phyloP scores from a whole-genome alignment of 1,140 invertebrate genomes.

The Drosophila fuyamai region DNA sequence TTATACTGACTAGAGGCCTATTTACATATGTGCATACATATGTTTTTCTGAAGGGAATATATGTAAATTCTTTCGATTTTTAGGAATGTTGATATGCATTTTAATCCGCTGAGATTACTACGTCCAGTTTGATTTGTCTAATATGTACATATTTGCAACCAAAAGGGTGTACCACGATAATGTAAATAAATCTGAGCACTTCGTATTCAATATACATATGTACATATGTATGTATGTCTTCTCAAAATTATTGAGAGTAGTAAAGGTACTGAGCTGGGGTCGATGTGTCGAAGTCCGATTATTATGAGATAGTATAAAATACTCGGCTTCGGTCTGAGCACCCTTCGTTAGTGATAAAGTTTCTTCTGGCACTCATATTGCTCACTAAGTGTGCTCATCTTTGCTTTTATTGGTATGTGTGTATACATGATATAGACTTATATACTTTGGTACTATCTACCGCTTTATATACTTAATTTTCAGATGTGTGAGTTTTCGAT shows the following conservation, averaged over 20 bases:
- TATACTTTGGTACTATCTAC: conserved; percentile 9
- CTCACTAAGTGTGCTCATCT: conserved; percentile 2
- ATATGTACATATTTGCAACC: not conserved
- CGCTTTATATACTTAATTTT: not conserved
- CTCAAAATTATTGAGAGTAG: not conserved
- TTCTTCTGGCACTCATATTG: conserved; percentile 7
- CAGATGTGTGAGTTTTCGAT: conserved; percentile 5
- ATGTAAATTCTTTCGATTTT: too few species aligned
- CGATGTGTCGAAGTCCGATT: conserved; percentile 18
- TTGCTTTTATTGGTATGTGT: not conserved
- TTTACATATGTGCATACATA: not conserved
- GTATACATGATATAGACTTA: conserved; percentile 3
- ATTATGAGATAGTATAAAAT: conserved; percentile 29
- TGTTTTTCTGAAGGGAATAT: too few species aligned
- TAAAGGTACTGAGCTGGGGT: conserved; percentile 19
- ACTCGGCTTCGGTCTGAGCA: conserved; percentile 16
- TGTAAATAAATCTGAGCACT: too few species aligned
- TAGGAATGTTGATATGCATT: too few species aligned
- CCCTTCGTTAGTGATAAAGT: conserved; percentile 27
- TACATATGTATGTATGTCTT: too few species aligned
- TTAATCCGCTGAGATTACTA: not conserved
- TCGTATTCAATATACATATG: too few species aligned
- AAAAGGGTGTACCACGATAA: too few species aligned
- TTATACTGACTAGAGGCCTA: not conserved
- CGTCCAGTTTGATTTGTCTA: not conserved